These are phyloP conservation scores for Ictalurus punctatus DNA, from an alignment of 2,113 vertebrate species.

Conservation along the genomic window DNA sequence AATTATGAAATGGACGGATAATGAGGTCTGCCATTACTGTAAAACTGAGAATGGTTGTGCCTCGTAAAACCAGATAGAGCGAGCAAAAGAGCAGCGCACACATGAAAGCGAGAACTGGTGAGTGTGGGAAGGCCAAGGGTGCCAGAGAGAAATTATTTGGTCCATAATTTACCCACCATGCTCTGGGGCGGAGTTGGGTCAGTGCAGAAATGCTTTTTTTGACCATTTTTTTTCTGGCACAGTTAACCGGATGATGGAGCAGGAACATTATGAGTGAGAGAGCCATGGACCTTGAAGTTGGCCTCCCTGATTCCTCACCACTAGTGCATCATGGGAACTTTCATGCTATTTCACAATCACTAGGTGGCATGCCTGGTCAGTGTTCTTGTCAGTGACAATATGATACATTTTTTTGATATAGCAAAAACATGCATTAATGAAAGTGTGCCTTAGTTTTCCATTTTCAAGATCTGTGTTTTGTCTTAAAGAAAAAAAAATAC, in stretches of 20 bases:
- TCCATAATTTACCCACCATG: constrained; percentile 40
- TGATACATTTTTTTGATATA: neutral
- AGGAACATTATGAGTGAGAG: neutral
- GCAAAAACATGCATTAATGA: neutral
- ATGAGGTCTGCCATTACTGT: constrained; percentile 66
- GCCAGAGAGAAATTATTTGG: constrained; percentile 24
- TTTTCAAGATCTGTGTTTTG: neutral
- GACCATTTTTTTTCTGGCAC: neutral
- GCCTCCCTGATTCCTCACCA: neutral
- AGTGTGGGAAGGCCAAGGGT: constrained; percentile 15
- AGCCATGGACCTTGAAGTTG: neutral
- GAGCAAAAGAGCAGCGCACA: constrained; percentile 46
- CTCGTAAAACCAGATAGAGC: constrained; percentile 60
- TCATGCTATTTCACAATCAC: neutral
- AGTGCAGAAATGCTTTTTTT: constrained; percentile 36
- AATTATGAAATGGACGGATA: constrained; percentile 66
- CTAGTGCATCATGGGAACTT: neutral
- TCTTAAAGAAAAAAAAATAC: too few relatives aligned
- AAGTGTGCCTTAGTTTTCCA: neutral
- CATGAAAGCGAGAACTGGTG: constrained; percentile 46
- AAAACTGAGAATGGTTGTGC: constrained; percentile 64
- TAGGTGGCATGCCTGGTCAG: neutral
- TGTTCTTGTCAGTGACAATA: neutral
- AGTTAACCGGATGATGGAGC: constrained; percentile 21
- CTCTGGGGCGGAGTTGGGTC: constrained; percentile 2